Evolutionary conservation across 2,113 vertebrate genomes (phyloP), one percentile per base, ranked within the genome.

Genomic region (Motacilla tschutschensis): DNA sequence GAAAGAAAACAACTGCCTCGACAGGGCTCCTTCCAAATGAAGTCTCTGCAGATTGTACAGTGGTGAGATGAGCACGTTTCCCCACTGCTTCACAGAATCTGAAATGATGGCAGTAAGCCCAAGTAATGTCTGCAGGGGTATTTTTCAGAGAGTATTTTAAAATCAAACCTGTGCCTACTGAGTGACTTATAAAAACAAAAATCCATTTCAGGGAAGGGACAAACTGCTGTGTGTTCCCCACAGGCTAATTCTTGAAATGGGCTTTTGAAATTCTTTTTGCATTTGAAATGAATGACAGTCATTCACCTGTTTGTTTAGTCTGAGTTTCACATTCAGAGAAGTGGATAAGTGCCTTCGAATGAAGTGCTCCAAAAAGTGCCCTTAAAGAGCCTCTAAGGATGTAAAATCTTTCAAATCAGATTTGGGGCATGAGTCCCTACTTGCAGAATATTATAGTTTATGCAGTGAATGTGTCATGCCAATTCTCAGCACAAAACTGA

Each of bases 201-300:
- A 78, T 93, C 36, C 8, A 14, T 94, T 87, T 83, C 82, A 87
- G 51, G 29, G 41, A 91, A 85, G 19, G 71, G 50, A 48, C 70
- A 82, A 84, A 90, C 90, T 89, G 71, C 93, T 87, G 66, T 46
- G 63, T 35, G 53, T 47, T 90, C 31, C 72, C 89, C 43, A 70
- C 63, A 63, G 66, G 54, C 47, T 91, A 94, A 94, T 89, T 76
- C 64, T 85, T 91, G 44, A 95, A 93, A 94, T 51, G 12, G 43
- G 33, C 15, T 87, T 95, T 84, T 89, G 35, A 85, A 83, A 83
- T 59, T 89, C 18, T 88, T 92, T 92, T 85, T 79, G 66, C 58
- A 62, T 93, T 79, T 87, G 35, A 86, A 93, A 91, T 83, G 43
- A 85, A 43, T 74, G 48, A 64, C 64, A 87, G 55, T 38, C 62